Evolutionary conservation across 2,888 invertebrate genomes (phyloP).

Genomic region (Odontomyia ornata): DNA sequence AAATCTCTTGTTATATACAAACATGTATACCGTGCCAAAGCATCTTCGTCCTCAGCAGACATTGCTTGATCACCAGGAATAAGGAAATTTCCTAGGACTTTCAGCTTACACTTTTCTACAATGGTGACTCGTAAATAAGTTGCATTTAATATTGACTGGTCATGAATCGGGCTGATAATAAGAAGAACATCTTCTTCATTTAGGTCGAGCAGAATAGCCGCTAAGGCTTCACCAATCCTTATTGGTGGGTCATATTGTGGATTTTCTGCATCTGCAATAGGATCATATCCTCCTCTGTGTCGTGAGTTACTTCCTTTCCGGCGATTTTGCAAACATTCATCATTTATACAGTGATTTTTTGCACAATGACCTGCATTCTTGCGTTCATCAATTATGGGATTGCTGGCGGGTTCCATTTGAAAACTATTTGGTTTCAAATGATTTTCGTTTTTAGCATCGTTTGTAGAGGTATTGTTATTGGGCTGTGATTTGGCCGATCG

Average conservation of each 20-base stretch:
- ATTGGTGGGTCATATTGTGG: neutral
- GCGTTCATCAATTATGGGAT: too few relatives aligned
- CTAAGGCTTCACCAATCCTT: slow-evolving; percentile 9
- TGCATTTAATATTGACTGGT: neutral
- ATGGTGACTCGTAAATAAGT: slow-evolving; percentile 3
- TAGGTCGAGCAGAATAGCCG: neutral
- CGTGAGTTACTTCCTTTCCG: neutral
- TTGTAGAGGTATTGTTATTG: too few relatives aligned
- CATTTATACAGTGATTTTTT: too few relatives aligned
- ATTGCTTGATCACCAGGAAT: slow-evolving; percentile 2
- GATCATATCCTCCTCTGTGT: neutral
- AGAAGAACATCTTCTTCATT: neutral
- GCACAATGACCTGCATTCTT: too few relatives aligned
- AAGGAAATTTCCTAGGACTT: slow-evolving; percentile 7
- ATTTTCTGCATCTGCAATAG: neutral
- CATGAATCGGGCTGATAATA: slow-evolving; percentile 12
- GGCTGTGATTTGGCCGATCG: neutral
- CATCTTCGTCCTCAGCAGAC: neutral
- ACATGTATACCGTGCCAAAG: neutral
- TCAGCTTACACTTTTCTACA: neutral
- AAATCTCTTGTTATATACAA: neutral
- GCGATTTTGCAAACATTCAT: too few relatives aligned
- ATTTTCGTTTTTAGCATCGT: too few relatives aligned
- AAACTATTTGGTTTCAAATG: too few relatives aligned
- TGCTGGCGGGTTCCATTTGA: too few relatives aligned